Evolutionary conservation across 2,113 vertebrate genomes (phyloP), one percentile per base, ranked within the genome.

Genomic region (Casuarius casuarius): DNA sequence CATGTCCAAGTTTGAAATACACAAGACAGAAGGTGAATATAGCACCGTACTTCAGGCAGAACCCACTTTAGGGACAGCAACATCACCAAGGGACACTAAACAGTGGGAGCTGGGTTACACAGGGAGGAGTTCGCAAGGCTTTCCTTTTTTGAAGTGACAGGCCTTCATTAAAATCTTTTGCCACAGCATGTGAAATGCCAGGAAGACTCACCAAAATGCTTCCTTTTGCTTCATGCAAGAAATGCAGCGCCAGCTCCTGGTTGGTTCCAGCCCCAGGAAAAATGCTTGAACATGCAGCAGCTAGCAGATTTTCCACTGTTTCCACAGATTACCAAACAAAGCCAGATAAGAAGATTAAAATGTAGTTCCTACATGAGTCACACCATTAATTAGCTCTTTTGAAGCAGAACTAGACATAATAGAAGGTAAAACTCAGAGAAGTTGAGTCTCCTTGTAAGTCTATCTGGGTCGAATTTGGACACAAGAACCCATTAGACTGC

Each of bases 191-290:
- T 23, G 56, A 79, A 92, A 38, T 66, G n/a, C 28, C 19, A 8
- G 14, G 19, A 35, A 81, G 21, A 95, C 99, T 99, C 97, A 99
- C 99, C 99, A 99, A 97, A 97, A 99, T 98, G 94, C 99, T 98
- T 88, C 99, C 99, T 89, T 98, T 98, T 87, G 98, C 98, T 97
- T 99, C 98, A 7, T 99, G 98, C 87, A 99, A 98, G 97, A 98
- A 99, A 94, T 99, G 99, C 95, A 99, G 97, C 1, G 98, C 98
- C 89, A 99, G 97, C 97, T 99, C 99, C 98, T 99, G 99, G 98
- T 99, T 99, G 94, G 99, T 99, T 91, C 99, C 99, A 71, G 98
- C 99, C 38, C 99, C 99, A 82, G 97, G 98, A 94, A 99, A 97
- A 91, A 98, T 99, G 89, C 99, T 99, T 93, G 99, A 99, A 94